A percentile compares a stretch with the other conserved stretches of the same genome.
phyloP scores from a whole-genome alignment of 1,140 invertebrate species.

The Archivesica marissinica region DNA sequence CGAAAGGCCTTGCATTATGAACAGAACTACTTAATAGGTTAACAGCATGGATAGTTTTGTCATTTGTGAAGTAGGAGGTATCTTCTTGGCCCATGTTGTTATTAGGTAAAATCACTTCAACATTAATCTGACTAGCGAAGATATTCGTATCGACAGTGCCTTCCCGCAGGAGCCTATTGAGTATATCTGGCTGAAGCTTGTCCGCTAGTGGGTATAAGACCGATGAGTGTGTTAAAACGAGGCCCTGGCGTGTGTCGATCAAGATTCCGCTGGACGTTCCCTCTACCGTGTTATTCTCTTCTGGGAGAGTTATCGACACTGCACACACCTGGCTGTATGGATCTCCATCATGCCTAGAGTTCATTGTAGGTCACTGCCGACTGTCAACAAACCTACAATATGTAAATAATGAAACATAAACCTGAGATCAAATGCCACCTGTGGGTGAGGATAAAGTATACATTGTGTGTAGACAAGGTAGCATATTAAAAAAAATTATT shows the following conservation, averaged over 20 bases:
- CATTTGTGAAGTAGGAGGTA: neutral
- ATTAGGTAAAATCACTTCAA: conserved; percentile 47
- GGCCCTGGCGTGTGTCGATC: conserved; percentile 70
- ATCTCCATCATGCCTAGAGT: too few species aligned
- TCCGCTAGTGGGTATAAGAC: conserved; percentile 66
- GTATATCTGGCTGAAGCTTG: conserved; percentile 28
- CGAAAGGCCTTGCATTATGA: neutral
- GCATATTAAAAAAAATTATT: too few species aligned
- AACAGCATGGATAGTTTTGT: neutral
- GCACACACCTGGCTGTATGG: conserved; percentile 28
- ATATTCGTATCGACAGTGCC: neutral
- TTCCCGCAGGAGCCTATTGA: conserved; percentile 19
- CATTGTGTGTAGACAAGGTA: too few species aligned
- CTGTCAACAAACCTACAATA: too few species aligned
- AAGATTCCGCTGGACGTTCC: conserved; percentile 75
- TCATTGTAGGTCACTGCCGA: too few species aligned
- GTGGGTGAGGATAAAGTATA: too few species aligned
- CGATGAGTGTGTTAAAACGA: conserved; percentile 74
- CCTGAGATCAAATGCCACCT: too few species aligned
- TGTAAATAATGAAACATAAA: too few species aligned
- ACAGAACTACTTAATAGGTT: conserved; percentile 37
- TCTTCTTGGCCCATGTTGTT: neutral
- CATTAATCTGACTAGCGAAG: neutral
- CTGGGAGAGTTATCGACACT: conserved; percentile 2
- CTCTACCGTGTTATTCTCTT: conserved; percentile 33